Conservation (phyloP, 2,888 invertebrate species). For the Chymomyza amoena region DNA sequence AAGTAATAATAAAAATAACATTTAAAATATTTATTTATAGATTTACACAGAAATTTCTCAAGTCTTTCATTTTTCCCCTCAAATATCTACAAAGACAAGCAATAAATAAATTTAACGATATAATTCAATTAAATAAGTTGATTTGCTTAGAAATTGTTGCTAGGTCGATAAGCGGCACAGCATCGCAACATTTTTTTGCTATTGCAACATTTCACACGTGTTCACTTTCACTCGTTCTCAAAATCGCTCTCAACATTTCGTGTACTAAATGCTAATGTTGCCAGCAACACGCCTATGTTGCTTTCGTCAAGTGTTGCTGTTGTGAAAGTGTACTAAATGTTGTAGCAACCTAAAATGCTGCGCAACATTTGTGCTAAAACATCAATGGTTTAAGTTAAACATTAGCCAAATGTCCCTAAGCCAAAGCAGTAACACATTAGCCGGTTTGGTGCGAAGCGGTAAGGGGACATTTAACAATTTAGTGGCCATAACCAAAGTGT, state of each 20-base stretch:
- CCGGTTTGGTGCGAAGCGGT: neutral
- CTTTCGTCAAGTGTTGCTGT: constrained; percentile 52
- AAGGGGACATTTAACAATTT: neutral
- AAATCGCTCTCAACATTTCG: constrained; percentile 5
- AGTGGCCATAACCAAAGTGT: neutral
- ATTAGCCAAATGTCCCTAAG: neutral
- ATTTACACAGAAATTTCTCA: neutral
- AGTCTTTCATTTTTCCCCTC: neutral
- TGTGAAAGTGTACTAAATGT: neutral
- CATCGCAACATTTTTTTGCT: neutral
- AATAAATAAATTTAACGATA: neutral
- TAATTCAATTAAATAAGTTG: neutral
- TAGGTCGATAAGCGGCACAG: neutral
- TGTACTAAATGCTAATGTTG: too few species aligned
- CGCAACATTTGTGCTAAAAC: constrained; percentile 28
- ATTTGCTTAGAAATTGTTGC: neutral
- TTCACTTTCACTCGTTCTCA: too few species aligned
- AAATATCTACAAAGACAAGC: neutral
- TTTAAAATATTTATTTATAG: too few species aligned
- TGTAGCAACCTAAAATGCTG: neutral
- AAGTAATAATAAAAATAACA: too few species aligned
- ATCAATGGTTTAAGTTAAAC: neutral
- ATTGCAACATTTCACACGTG: constrained; percentile 8
- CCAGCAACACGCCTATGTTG: constrained; percentile 24
- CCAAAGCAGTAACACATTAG: neutral